Conservation (phyloP, 92 coral and sea anemone species). For the Anthopleura xanthogrammica region DNA sequence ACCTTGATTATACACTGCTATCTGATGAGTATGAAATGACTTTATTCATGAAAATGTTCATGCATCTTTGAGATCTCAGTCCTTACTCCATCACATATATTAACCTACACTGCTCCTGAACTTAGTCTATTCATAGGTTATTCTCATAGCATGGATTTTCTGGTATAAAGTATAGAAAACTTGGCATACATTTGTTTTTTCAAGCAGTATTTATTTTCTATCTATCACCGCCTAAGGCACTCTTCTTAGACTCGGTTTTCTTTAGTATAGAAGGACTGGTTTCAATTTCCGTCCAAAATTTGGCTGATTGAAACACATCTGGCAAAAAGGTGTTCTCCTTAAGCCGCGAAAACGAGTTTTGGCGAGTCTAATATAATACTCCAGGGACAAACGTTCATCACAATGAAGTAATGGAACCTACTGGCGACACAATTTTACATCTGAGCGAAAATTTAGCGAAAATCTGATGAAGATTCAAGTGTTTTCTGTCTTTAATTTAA, state of each 20-base stretch:
- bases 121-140: too few relatives aligned
- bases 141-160: too few relatives aligned
- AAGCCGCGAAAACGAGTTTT: not conserved
- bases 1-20: not conserved
- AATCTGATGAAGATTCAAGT: too few relatives aligned
- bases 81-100: too few relatives aligned
- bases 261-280: constrained; percentile 29
- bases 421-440: too few relatives aligned
- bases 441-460: too few relatives aligned
- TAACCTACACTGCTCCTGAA: too few relatives aligned
- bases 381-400: not conserved
- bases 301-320: constrained; percentile 22
- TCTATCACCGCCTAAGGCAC: constrained; percentile 18
- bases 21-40: not conserved
- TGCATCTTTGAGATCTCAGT: not conserved
- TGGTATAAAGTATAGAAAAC: not conserved
- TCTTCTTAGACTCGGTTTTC: constrained; percentile 17
- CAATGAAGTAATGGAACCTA: too few relatives aligned
- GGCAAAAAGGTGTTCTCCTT: constrained; percentile 26
- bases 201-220: not conserved
- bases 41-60: not conserved
- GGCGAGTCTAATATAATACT: not conserved
- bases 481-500: too few relatives aligned
- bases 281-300: constrained; percentile 29
- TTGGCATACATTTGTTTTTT: not conserved